Percentiles rank a stretch among this genome's conserved stretches.
These are phyloP conservation scores for Eumeta japonica DNA, from an alignment of 1,140 invertebrate species.

Conservation along the genomic window DNA sequence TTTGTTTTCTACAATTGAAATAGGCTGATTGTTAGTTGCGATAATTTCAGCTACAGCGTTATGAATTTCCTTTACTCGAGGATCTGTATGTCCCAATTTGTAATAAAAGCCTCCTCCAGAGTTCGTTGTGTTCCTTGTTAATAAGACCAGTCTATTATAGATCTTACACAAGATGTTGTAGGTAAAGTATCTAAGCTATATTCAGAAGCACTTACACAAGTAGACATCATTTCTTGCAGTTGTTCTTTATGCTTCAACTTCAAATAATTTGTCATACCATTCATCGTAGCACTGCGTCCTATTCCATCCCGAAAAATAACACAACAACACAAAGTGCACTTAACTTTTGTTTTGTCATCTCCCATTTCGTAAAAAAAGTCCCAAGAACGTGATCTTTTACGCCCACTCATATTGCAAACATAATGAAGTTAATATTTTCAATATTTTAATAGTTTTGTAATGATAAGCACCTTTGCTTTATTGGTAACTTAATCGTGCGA, in stretches of 20 bases:
- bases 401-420: slow-evolving; percentile 1
- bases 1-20: not conserved
- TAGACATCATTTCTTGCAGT: slow-evolving; percentile 1
- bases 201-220: not conserved
- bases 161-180: not conserved
- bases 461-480: slow-evolving; percentile 1
- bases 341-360: slow-evolving; percentile 6
- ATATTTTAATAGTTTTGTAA: slow-evolving; percentile 1
- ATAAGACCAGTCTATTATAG: not conserved
- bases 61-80: slow-evolving; percentile 1
- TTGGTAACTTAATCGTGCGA: not conserved
- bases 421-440: not conserved
- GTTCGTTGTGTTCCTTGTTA: slow-evolving; percentile 3
- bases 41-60: not conserved
- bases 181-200: not conserved
- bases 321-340: slow-evolving; percentile 6
- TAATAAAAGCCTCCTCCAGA: slow-evolving; percentile 1
- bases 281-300: slow-evolving; percentile 3
- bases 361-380: slow-evolving; percentile 6
- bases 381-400: slow-evolving; percentile 5
- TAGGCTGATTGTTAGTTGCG: not conserved
- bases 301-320: slow-evolving; percentile 2
- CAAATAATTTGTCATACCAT: slow-evolving; percentile 2
- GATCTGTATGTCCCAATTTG: slow-evolving; percentile 2
- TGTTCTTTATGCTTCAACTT: slow-evolving; percentile 5